Conservation (phyloP, 2,113 vertebrate genomes). For the Microtus ochrogaster region DNA sequence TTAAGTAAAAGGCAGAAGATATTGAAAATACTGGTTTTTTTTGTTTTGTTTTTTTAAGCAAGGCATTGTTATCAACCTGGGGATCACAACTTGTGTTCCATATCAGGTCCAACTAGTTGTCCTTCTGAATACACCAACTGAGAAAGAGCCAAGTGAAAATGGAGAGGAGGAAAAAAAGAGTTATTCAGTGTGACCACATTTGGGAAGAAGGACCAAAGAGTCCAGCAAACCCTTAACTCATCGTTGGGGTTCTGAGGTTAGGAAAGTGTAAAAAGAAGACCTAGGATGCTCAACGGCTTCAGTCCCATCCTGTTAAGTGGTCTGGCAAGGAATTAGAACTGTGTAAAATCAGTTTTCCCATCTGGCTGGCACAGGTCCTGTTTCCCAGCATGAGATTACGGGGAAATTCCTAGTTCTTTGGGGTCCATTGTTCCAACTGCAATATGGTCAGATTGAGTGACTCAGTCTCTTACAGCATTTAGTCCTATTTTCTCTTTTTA, state of each 20-base stretch:
- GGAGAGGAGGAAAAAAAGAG: not conserved
- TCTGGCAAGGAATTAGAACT: not conserved
- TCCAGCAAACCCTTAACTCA: not conserved
- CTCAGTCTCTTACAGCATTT: not conserved
- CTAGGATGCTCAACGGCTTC: not conserved
- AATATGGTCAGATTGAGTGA: not conserved
- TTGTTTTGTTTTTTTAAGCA: constrained; percentile 4
- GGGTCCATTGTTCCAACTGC: not conserved
- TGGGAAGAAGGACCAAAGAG: not conserved
- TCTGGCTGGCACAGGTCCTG: not conserved
- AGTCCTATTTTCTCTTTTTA: constrained; percentile 40
- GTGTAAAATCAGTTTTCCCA: not conserved
- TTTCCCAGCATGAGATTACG: not conserved
- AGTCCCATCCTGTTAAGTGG: not conserved
- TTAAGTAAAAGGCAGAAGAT: not conserved
- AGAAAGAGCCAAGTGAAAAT: not conserved
- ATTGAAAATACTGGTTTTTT: not conserved
- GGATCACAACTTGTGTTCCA: no score
- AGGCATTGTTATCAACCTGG: not conserved
- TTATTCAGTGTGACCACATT: not conserved
- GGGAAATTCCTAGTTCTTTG: not conserved
- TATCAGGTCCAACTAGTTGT: not conserved
- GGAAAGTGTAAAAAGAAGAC: not conserved
- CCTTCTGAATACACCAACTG: not conserved
- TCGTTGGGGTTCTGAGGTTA: no score